Conservation (phyloP, 1,140 invertebrate species). For the Drosophila nigrodunni region DNA sequence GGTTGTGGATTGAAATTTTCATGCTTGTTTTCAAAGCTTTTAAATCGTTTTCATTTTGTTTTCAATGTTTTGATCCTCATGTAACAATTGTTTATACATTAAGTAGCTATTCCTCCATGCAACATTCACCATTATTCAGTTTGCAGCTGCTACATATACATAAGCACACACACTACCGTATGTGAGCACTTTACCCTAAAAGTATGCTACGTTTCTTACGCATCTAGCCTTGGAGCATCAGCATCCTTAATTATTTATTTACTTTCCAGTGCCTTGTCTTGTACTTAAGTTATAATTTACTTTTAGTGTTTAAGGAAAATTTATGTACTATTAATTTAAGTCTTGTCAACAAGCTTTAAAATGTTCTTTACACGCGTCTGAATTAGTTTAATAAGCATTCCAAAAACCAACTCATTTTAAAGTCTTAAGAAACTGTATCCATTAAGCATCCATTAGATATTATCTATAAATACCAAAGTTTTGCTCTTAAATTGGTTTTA, state of each 20-base stretch:
- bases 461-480: conserved; percentile 13
- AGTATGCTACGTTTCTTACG: conserved; percentile 18
- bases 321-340: not conserved
- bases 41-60: not conserved
- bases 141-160: conserved; percentile 2
- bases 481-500: conserved; percentile 15
- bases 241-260: not conserved
- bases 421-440: conserved; percentile 35
- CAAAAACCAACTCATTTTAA: conserved; percentile 16
- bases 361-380: conserved; percentile 5
- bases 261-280: too few species aligned
- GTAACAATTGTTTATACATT: conserved; percentile 22
- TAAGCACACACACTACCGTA: not conserved
- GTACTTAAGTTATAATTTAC: too few species aligned
- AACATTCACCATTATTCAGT: conserved; percentile 12
- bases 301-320: too few species aligned
- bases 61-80: conserved; percentile 10
- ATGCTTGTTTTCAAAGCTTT: not conserved
- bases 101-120: not conserved
- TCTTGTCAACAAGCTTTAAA: conserved; percentile 35
- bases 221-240: not conserved
- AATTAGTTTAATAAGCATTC: conserved; percentile 14
- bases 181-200: conserved; percentile 1
- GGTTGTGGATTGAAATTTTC: not conserved
- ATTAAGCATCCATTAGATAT: conserved; percentile 20